Evolutionary conservation across 1,140 invertebrate genomes (phyloP).

Genomic region (Dolichoris vasculosae): DNA sequence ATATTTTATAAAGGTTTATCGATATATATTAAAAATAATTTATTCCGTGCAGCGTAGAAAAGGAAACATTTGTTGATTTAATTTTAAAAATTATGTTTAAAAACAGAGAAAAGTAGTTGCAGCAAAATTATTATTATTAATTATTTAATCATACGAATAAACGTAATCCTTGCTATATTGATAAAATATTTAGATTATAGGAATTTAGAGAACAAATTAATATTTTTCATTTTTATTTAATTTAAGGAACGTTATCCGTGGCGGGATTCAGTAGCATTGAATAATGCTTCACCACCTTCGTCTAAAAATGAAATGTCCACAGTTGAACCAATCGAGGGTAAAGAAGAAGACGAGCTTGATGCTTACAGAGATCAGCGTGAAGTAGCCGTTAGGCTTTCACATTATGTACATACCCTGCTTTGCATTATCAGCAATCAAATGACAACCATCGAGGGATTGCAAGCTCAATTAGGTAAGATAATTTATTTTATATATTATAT

Average conservation of each 20-base stretch:
- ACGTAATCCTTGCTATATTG: background rate
- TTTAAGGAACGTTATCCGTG: constrained; percentile 73
- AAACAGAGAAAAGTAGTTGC: too few relatives aligned
- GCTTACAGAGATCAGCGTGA: constrained; percentile 79
- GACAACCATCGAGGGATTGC: constrained; percentile 86
- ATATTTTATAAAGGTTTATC: too few relatives aligned
- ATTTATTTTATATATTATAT: too few relatives aligned
- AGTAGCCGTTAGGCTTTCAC: constrained; percentile 83
- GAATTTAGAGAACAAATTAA: background rate
- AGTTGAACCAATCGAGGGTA: constrained; percentile 54
- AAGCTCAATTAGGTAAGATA: constrained; percentile 78
- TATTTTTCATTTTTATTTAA: background rate
- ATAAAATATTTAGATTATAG: background rate
- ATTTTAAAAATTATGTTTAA: too few relatives aligned
- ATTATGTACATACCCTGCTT: constrained; percentile 87
- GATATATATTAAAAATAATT: too few relatives aligned
- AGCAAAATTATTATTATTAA: background rate
- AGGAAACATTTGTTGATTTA: too few relatives aligned
- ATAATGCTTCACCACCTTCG: constrained; percentile 55
- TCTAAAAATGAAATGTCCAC: constrained; percentile 54
- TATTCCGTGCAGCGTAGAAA: too few relatives aligned
- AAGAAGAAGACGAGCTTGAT: constrained; percentile 55
- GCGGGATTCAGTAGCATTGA: constrained; percentile 69
- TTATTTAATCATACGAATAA: background rate
- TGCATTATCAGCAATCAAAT: constrained; percentile 90